Conservation (phyloP, 2,797 vertebrate genomes). For the Gallinago solitaria region DNA sequence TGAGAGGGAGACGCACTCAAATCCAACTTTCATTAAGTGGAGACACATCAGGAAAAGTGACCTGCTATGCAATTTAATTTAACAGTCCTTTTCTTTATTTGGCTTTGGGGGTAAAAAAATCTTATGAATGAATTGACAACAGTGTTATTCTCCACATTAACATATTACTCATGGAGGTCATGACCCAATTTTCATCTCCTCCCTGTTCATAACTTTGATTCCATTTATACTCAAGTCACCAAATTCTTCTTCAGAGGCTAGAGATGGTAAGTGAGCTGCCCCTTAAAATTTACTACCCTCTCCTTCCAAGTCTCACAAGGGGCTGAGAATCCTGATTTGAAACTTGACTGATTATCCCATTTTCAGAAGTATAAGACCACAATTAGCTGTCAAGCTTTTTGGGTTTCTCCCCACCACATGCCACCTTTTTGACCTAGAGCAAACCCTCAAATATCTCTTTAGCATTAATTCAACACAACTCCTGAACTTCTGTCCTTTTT, state of each 20-base stretch:
- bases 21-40: not conserved
- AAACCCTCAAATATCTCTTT: not conserved
- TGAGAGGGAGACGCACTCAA: not conserved
- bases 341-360: not conserved
- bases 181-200: not conserved
- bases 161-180: not conserved
- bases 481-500: not conserved
- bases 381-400: not conserved
- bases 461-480: not conserved
- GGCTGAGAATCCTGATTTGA: not conserved
- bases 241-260: not conserved
- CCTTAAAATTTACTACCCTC: not conserved
- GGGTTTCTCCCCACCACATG: not conserved
- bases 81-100: not conserved
- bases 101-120: not conserved
- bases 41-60: not conserved
- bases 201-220: not conserved
- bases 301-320: not conserved
- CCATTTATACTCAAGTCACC: not conserved
- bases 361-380: not conserved
- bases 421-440: not conserved
- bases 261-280: not conserved
- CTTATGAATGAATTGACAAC: not conserved
- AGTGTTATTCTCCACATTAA: not conserved
- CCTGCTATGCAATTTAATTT: not conserved